Percentiles rank a stretch among this genome's conserved stretches.
Conservation (phyloP, 2,888 invertebrate species). For the Drosophila nr. fundita region DNA sequence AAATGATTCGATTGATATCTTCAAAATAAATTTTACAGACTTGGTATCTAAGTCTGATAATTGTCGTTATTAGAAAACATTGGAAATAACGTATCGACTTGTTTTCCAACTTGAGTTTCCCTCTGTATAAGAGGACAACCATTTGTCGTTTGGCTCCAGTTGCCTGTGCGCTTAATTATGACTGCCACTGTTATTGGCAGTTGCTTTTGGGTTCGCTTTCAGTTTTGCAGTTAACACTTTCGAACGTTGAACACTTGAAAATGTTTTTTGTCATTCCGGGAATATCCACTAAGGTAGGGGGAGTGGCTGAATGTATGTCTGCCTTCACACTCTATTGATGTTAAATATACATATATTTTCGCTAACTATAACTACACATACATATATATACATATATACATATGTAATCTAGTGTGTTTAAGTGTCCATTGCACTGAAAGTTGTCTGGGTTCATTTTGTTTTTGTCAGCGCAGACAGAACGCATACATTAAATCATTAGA, state of each 20-base stretch:
- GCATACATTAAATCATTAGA: conserved; percentile 66
- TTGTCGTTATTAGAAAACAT: background rate
- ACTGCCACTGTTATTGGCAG: conserved; percentile 52
- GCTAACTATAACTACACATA: background rate
- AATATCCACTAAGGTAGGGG: background rate
- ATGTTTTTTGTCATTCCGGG: conserved; percentile 25
- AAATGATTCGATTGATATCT: background rate
- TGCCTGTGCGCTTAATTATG: conserved; percentile 9
- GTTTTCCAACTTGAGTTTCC: background rate
- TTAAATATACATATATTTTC: conserved; percentile 22
- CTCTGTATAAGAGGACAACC: conserved; percentile 7
- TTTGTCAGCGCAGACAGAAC: conserved; percentile 5
- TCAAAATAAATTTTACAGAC: background rate
- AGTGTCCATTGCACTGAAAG: conserved; percentile 25
- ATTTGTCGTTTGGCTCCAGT: background rate
- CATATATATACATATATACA: conserved; percentile 16
- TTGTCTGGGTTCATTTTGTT: background rate
- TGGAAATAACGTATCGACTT: background rate
- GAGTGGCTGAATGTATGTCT: conserved; percentile 18
- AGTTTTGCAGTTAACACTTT: conserved; percentile 49
- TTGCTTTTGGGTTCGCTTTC: conserved; percentile 43
- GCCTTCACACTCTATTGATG: conserved; percentile 29
- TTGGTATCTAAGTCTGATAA: background rate
- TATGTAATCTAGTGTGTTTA: background rate
- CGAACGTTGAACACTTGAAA: conserved; percentile 52